Base-by-base conservation (phyloP, 2,113 vertebrate species). In the Hyperopisus bebe region DNA sequence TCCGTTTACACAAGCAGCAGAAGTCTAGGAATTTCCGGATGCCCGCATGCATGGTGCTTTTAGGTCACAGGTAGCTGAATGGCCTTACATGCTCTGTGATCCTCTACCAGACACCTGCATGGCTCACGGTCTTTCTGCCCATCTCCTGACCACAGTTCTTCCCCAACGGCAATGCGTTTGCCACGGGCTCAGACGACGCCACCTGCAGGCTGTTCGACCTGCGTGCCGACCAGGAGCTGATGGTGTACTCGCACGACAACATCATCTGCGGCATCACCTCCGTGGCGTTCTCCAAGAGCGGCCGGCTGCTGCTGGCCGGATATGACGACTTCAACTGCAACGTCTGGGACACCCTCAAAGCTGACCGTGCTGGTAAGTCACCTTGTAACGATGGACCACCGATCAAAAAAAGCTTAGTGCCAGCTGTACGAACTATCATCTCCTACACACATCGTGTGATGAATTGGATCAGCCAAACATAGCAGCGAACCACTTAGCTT, bases 301-400 rank as follows among this genome's bases (percentile, higher is more conserved):
- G 98, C 27, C 98, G 98, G 89, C 97, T 99, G 55, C 97, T 99
- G 88, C 95, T 99, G 91, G 98, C 98, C 17, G 98, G 98, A 58
- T 99, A 99, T 15, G 98, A 99, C 4, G 98, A 99, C 94, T 99
- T 99, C 95, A 99, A 99, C 95, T 99, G 98, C 95, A 99, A 99
- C 1, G 98, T 99, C 91, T 99, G 98, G 98, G 98, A 99, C 91
- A 99, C 98, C 0, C 97, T 99, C 94, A 99, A 99, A 94, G 98
- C 98, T 0, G 98, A 99, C 93, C 96, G 98, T 92, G 98, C 98
- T 92, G 98, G 98, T 99, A 86, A 91, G 92, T 92, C 50, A 17
- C 11, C 46, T 6, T 2, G 27, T n/a, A 19, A 31, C 17, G n/a
- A 5, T 15, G 9, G 46, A 46, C 11, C 44, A 27, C 44, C 35